Evolutionary conservation across 2,113 vertebrate species (phyloP), one percentile per base, ranked within the genome.

Genomic region (Recurvirostra avosetta): DNA sequence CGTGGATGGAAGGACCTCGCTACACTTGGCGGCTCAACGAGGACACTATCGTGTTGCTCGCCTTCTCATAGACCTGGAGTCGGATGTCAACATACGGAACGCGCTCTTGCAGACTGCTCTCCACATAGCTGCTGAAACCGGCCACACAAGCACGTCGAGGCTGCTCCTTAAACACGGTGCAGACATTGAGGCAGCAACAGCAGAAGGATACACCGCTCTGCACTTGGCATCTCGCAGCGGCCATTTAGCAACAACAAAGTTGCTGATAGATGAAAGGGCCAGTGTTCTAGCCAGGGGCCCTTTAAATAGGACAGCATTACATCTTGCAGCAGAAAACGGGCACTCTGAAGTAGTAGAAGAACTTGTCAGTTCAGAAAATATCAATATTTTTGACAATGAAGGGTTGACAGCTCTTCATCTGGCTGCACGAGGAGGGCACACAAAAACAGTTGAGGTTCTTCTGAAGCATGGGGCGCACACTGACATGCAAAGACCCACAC

Each of bases 41-140:
- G 99, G 99, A 2, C 99, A 99, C 96, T 99, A 99, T 95, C 97
- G 99, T 5, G 99, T 99, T 11, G 99, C 99, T 13, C 99, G 99
- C 26, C 98, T 99, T 40, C 98, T 99, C 65, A 98, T 99, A 12
- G 99, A 99, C 95, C 98, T 99, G 12, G 97, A 98, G 47, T 98
- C 98, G 0, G 96, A 98, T 0, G 97, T 99, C 34, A 97, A 98
- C n/a, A n/a, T 98, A 17, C 74, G n/a, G 5, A 98, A 98, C 0
- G 59, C 38, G 0, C 98, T 97, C 32, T 87, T 96, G 6, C 98
- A 98, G 94, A 98, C 98, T 0, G 98, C 99, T 0, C 98, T 99
- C 6, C 99, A 99, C 12, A 98, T 99, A 10, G 99, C 99, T 0
- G 99, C 99, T 0, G 99, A 99, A 87, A 99, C 99, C 0, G 99